Conservation (phyloP, 2,797 vertebrate species). For the Oophaga sylvatica region DNA sequence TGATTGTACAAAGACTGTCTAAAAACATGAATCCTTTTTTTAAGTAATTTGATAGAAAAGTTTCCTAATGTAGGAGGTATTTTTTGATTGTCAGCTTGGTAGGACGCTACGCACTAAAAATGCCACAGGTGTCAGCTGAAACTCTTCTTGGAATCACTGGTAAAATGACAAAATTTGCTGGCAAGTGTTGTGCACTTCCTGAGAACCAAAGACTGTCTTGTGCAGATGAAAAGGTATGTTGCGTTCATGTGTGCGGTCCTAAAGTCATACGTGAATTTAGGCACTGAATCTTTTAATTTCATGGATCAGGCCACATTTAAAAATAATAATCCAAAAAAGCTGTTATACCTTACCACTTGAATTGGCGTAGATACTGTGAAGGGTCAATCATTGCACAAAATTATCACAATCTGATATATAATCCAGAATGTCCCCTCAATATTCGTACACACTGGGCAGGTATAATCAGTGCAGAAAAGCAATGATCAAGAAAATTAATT, state of each 20-base stretch:
- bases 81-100: constrained; percentile 64
- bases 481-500: neutral
- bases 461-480: too few relatives aligned
- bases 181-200: constrained; percentile 66
- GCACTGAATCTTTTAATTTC: neutral
- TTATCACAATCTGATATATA: neutral
- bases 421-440: neutral
- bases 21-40: constrained; percentile 48
- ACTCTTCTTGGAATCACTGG: constrained; percentile 63
- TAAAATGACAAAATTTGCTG: constrained; percentile 26
- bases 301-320: neutral
- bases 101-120: constrained; percentile 65
- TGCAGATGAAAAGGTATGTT: constrained; percentile 64
- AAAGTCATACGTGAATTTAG: too few relatives aligned
- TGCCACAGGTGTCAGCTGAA: constrained; percentile 62
- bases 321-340: too few relatives aligned
- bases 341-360: too few relatives aligned
- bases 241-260: neutral
- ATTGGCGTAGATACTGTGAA: too few relatives aligned
- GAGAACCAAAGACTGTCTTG: constrained; percentile 63
- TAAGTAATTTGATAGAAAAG: constrained; percentile 64
- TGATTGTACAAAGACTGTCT: neutral
- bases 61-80: neutral
- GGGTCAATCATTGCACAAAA: too few relatives aligned
- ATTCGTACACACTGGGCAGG: neutral